phyloP scores from a whole-genome alignment of 2,888 invertebrate species.

The Troilus luridus region DNA sequence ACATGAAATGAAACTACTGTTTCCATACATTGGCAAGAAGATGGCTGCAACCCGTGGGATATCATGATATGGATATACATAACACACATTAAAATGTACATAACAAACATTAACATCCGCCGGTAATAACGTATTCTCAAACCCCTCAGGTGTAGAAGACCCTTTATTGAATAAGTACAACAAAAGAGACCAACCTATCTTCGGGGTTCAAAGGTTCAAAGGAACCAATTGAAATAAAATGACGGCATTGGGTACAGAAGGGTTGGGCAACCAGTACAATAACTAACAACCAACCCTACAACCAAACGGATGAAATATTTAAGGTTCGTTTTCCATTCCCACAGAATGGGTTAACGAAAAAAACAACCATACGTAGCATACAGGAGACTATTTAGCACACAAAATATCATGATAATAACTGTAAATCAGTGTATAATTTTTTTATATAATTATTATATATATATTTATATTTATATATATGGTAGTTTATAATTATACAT shows the following conservation, averaged over 20 bases:
- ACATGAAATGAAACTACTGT: no score
- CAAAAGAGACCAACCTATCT: neutral
- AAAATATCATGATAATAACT: neutral
- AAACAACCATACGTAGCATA: neutral
- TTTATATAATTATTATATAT: neutral
- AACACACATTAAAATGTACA: neutral
- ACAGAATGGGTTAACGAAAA: neutral
- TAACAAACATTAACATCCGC: neutral
- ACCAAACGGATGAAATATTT: neutral
- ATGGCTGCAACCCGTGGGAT: neutral
- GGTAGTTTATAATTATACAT: neutral
- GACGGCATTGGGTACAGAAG: neutral
- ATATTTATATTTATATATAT: neutral
- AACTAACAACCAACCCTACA: neutral
- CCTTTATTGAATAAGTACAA: neutral
- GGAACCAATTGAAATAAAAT: constrained; percentile 1
- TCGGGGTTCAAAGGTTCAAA: neutral
- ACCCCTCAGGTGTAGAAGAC: neutral
- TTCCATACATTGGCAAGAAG: no score
- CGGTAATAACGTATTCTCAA: neutral
- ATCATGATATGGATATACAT: neutral
- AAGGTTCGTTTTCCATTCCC: neutral
- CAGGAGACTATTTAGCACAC: neutral
- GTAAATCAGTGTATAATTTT: neutral
- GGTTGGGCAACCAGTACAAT: neutral